Conservation (phyloP, 1,140 invertebrate genomes). For the Ephestia elutella region DNA sequence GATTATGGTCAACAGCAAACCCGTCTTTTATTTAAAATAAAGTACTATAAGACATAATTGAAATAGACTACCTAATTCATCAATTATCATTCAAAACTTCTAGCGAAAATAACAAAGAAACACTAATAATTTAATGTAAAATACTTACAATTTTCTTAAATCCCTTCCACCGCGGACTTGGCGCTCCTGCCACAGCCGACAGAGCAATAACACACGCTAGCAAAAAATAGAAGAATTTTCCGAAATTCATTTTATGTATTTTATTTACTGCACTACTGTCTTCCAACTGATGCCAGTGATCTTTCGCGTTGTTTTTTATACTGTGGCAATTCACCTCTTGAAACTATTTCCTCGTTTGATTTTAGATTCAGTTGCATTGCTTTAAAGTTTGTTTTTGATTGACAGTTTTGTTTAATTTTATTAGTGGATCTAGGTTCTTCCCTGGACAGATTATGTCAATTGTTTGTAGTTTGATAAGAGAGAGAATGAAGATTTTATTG, state of each 20-base stretch:
- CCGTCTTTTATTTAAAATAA: no score
- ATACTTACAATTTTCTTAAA: slow-evolving; percentile 41
- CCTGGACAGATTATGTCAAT: not conserved
- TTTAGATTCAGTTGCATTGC: not conserved
- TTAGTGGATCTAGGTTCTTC: not conserved
- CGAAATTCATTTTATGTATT: slow-evolving; percentile 18
- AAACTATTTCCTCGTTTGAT: not conserved
- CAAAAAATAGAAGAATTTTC: slow-evolving; percentile 18
- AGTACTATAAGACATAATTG: no score
- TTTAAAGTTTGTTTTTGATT: not conserved
- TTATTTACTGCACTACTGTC: not conserved
- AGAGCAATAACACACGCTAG: slow-evolving; percentile 13
- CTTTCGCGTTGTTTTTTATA: not conserved
- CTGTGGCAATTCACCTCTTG: not conserved
- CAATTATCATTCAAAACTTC: no score
- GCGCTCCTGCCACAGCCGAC: slow-evolving; percentile 6
- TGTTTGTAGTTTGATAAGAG: not conserved
- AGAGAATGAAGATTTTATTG: not conserved
- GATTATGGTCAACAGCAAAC: no score
- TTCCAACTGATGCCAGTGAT: not conserved
- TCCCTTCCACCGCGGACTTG: slow-evolving; percentile 27
- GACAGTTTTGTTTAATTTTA: not conserved
- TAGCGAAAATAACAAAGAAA: no score
- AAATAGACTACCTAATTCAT: no score
- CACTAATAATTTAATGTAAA: no score